Evolutionary conservation across 2,797 vertebrate species (phyloP), one percentile per base, ranked within the genome.

Genomic region (Coregonus sp.): DNA sequence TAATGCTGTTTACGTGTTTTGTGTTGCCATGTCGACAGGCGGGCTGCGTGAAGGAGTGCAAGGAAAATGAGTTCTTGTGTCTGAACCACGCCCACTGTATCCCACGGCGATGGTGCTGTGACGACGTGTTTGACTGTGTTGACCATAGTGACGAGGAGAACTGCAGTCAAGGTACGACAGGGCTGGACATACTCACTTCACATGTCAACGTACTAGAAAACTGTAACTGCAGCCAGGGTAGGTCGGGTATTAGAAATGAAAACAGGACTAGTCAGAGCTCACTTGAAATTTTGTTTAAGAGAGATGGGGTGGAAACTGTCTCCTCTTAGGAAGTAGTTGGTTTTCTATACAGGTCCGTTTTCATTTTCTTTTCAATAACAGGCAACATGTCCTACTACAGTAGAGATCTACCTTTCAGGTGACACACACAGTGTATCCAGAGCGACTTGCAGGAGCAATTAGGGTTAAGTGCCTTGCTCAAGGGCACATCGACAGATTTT

Each of bases 121-220:
- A 99, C 59, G 97, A 96, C 0, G 92, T 96, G 82, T 92, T 95
- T 0, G 98, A 99, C 90, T 99, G 98, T 59, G 95, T 99, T 90
- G 98, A 99, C 88, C 95, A 95, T 88, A 99, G 98, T 0, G 98
- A 99, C 0, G 98, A 99, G 89, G 96, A 96, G 29, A 95, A 91
- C 89, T 99, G 98, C 86, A 93, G 94, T 76, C 94, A 92, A 88
- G 98, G 98, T 95, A 86, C 83, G 91, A 66, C 20, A 61, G n/a
- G 59, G 59, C 20, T 63, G 59, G 59, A 61, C 9, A 9, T 11
- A 63, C 9, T 63, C 59, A 25, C n/a, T 29, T 63, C 59, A 63
- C 6, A 29, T 25, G 20, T 63, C 20, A 29, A 9, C 7, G 1
- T 63, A 25, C 9, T 29, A 6, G n/a, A 61, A 61, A 61, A 61